Conservation (phyloP, 1,140 invertebrate genomes). For the Odontomachus brunneus region DNA sequence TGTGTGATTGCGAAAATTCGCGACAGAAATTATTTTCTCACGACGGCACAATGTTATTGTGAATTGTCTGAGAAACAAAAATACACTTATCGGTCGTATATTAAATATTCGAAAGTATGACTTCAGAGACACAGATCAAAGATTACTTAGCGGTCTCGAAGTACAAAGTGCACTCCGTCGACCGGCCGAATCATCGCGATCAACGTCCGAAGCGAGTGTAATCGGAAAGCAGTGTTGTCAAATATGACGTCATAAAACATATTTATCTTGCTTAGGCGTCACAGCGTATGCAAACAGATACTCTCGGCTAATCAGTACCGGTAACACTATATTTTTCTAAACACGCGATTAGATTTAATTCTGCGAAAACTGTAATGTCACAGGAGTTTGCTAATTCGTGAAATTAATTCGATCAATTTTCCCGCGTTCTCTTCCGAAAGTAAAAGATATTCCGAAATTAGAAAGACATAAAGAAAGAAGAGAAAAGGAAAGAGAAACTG, state of each 20-base stretch:
- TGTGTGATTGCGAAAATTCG: too few species aligned
- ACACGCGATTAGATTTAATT: constrained; percentile 12
- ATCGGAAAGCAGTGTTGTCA: not conserved
- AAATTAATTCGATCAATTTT: constrained; percentile 1
- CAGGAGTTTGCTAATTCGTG: not conserved
- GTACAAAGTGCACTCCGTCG: constrained; percentile 31
- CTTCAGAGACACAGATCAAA: not conserved
- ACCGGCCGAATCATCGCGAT: not conserved
- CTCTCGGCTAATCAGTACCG: not conserved
- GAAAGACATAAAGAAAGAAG: not conserved
- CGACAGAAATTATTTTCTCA: too few species aligned
- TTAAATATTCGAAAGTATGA: constrained; percentile 9
- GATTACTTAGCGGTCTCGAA: not conserved
- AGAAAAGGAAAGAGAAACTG: not conserved
- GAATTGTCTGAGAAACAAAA: not conserved
- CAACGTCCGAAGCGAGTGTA: not conserved
- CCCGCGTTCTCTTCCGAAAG: not conserved
- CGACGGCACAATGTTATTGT: not conserved
- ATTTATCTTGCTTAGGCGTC: not conserved
- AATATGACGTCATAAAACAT: constrained; percentile 32
- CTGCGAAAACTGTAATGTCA: not conserved
- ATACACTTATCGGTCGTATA: not conserved
- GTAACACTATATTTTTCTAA: not conserved
- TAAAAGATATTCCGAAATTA: too few species aligned
- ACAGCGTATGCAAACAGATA: not conserved